phyloP scores from a whole-genome alignment of 92 coral and sea anemone genomes.

The Umimayanthus chanpuru region DNA sequence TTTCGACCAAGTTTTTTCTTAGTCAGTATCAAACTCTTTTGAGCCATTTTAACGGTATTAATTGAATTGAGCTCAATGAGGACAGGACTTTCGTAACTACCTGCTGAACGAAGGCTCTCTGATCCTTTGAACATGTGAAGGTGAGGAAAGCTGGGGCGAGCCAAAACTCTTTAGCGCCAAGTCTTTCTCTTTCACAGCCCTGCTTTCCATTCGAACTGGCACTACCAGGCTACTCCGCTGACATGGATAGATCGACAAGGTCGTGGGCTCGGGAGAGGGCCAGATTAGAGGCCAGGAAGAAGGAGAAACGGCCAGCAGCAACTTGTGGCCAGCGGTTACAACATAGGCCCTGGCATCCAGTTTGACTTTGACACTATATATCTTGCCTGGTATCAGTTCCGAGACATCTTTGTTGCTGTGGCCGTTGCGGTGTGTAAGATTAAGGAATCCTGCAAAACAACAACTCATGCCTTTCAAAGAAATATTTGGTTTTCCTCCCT shows the following conservation, averaged over 20 bases:
- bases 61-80: too few relatives aligned
- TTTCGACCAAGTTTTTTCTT: too few relatives aligned
- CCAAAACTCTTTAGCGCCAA: slow-evolving; percentile 46
- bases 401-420: slow-evolving; percentile 58
- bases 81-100: slow-evolving; percentile 8
- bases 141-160: slow-evolving; percentile 26
- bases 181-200: slow-evolving; percentile 41
- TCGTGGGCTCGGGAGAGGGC: slow-evolving; percentile 75
- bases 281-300: slow-evolving; percentile 79
- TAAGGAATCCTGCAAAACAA: slow-evolving; percentile 59
- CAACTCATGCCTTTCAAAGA: not conserved
- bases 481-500: not conserved
- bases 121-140: slow-evolving; percentile 45
- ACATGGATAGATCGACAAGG: slow-evolving; percentile 59
- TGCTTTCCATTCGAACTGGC: slow-evolving; percentile 58
- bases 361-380: slow-evolving; percentile 42
- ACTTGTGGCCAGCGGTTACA: slow-evolving; percentile 69
- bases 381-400: slow-evolving; percentile 57
- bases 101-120: slow-evolving; percentile 50
- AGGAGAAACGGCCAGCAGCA: slow-evolving; percentile 80
- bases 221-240: slow-evolving; percentile 56
- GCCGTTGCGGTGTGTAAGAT: slow-evolving; percentile 74
- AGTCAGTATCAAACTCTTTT: too few relatives aligned
- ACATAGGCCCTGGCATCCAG: slow-evolving; percentile 71
- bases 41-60: too few relatives aligned